Conservation (phyloP, 2,888 invertebrate genomes). For the Allygus modestus region DNA sequence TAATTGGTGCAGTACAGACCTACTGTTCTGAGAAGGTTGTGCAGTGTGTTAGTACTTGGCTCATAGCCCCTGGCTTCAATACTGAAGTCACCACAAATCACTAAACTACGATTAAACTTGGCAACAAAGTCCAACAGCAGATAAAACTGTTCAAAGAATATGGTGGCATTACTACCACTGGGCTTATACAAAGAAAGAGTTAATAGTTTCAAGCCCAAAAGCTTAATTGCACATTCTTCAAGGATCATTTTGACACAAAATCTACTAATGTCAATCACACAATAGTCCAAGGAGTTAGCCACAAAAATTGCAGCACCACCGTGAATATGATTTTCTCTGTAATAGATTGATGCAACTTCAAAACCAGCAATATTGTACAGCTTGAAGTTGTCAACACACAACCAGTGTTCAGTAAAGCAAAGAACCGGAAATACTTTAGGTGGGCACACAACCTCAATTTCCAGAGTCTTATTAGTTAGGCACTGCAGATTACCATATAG, state of each 20-base stretch:
- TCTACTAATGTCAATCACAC: neutral
- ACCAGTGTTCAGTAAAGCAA: neutral
- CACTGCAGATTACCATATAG: slow-evolving; percentile 4
- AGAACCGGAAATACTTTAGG: neutral
- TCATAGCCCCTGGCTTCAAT: neutral
- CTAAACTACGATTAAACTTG: neutral
- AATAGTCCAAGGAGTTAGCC: neutral
- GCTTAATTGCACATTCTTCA: slow-evolving; percentile 1
- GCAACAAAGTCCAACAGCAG: neutral
- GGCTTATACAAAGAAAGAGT: neutral
- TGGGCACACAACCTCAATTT: neutral
- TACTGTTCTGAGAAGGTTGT: neutral
- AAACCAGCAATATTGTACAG: neutral
- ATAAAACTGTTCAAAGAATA: neutral
- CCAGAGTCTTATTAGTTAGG: neutral
- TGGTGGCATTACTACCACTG: neutral
- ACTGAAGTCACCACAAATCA: neutral
- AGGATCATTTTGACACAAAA: neutral
- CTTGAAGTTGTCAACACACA: neutral
- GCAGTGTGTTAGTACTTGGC: neutral
- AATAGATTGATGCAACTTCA: neutral
- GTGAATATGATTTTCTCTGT: neutral
- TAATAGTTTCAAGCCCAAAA: neutral
- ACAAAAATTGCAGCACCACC: slow-evolving; percentile 20
- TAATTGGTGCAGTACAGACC: slow-evolving; percentile 6